A percentile compares a stretch with the other conserved stretches of the same genome.
phyloP scores from a whole-genome alignment of 2,797 vertebrate genomes.

The Pristis pectinata region DNA sequence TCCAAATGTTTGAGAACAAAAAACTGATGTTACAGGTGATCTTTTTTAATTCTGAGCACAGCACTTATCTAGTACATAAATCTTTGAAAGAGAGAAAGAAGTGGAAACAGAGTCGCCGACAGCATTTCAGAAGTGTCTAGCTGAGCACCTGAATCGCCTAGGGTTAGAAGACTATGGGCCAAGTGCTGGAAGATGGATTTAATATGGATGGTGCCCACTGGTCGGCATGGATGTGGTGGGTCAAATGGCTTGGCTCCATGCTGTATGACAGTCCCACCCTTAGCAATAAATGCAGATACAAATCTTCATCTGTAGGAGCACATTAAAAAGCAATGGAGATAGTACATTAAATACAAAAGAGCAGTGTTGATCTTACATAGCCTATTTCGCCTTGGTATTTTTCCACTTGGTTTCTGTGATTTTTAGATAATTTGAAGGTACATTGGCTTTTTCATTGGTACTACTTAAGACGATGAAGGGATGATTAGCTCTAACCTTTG shows the following conservation, averaged over 20 bases:
- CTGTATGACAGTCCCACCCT: background rate
- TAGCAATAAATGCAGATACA: background rate
- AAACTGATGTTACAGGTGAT: background rate
- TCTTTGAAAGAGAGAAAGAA: background rate
- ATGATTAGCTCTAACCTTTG: conserved; percentile 67
- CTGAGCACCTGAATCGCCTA: too few relatives aligned
- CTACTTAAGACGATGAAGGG: background rate
- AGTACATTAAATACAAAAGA: background rate
- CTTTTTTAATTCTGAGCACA: background rate
- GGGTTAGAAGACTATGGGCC: too few relatives aligned
- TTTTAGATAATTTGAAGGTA: background rate
- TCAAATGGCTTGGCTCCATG: too few relatives aligned
- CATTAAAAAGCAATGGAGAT: background rate
- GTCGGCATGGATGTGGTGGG: too few relatives aligned
- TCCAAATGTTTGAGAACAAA: background rate
- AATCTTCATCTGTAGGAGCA: background rate
- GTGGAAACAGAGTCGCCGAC: too few relatives aligned
- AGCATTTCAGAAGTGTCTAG: too few relatives aligned
- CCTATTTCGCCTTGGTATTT: background rate
- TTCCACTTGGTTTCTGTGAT: background rate
- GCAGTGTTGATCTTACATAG: background rate
- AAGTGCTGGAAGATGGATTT: too few relatives aligned
- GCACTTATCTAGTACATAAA: background rate
- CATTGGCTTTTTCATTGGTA: too few relatives aligned
- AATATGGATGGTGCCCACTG: too few relatives aligned